Conservation (phyloP, 53 echinoderm and acorn worm species). For the Holothuria scabra region DNA sequence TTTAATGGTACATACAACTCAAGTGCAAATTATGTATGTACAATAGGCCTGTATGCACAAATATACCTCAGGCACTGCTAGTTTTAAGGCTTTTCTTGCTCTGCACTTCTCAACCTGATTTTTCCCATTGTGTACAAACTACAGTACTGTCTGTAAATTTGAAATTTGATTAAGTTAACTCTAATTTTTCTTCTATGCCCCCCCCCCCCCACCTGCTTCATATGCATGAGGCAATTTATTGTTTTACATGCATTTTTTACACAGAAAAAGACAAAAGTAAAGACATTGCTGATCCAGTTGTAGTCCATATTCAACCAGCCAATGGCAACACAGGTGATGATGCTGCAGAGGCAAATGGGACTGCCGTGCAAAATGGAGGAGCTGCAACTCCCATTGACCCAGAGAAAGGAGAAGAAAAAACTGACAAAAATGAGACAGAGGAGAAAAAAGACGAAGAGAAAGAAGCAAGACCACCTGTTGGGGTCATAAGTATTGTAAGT, state of each 20-base stretch:
- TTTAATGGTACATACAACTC: too few relatives aligned
- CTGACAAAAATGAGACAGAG: not conserved
- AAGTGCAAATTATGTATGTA: too few relatives aligned
- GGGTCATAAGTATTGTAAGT: constrained; percentile 26
- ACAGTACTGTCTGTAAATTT: too few relatives aligned
- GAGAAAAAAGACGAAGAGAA: not conserved
- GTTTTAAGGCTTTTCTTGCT: too few relatives aligned
- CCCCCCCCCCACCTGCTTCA: too few relatives aligned
- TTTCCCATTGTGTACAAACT: too few relatives aligned
- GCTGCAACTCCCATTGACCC: not conserved
- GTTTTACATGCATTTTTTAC: not conserved
- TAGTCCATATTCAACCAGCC: not conserved
- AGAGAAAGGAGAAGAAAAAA: not conserved
- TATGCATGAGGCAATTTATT: too few relatives aligned
- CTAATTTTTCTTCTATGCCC: too few relatives aligned
- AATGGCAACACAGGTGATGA: not conserved
- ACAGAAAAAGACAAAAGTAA: constrained; percentile 4
- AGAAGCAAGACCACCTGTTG: not conserved
- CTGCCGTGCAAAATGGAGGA: not conserved
- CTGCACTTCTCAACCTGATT: too few relatives aligned
- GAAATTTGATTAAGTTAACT: too few relatives aligned
- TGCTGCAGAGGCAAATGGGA: not conserved
- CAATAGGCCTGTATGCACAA: too few relatives aligned
- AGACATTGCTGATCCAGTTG: constrained; percentile 28
- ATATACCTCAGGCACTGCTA: too few relatives aligned